Percentiles rank a stretch among this genome's conserved stretches.
phyloP scores from a whole-genome alignment of 2,797 vertebrate species.

The Loriculus beryllinus region DNA sequence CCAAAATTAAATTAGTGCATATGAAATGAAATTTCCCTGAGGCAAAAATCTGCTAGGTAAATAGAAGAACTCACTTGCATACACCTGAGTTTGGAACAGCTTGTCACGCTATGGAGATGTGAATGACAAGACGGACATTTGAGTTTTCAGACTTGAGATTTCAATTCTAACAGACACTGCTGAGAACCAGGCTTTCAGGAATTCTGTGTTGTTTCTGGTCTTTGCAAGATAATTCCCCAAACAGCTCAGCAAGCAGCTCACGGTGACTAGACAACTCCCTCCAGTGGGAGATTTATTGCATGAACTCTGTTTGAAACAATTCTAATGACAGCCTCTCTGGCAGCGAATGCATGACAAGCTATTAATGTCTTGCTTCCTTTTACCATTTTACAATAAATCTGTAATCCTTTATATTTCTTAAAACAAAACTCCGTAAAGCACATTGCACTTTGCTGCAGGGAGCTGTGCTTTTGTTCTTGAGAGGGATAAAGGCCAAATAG shows the following conservation, averaged over 20 bases:
- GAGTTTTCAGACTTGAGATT: background rate
- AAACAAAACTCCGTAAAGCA: background rate
- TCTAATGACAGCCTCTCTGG: background rate
- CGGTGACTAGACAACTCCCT: slow-evolving; percentile 24
- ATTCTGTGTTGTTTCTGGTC: background rate
- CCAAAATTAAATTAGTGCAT: background rate
- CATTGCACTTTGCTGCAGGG: background rate
- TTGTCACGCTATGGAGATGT: background rate
- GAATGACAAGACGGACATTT: background rate
- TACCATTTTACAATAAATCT: background rate
- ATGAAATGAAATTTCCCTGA: background rate
- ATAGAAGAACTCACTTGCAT: background rate
- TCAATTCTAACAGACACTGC: background rate
- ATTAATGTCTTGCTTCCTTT: background rate
- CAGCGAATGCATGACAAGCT: background rate
- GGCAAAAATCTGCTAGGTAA: background rate
- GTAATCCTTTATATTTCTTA: background rate
- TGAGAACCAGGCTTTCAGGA: background rate
- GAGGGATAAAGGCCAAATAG: background rate
- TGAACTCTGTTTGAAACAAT: background rate
- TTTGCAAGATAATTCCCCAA: background rate
- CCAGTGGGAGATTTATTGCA: slow-evolving; percentile 52
- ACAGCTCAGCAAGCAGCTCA: background rate
- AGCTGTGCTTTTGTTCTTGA: background rate
- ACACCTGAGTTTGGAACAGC: background rate